Evolutionary conservation across 2,888 invertebrate genomes (phyloP), one percentile per base, ranked within the genome.

Genomic region (Diadromus collaris): DNA sequence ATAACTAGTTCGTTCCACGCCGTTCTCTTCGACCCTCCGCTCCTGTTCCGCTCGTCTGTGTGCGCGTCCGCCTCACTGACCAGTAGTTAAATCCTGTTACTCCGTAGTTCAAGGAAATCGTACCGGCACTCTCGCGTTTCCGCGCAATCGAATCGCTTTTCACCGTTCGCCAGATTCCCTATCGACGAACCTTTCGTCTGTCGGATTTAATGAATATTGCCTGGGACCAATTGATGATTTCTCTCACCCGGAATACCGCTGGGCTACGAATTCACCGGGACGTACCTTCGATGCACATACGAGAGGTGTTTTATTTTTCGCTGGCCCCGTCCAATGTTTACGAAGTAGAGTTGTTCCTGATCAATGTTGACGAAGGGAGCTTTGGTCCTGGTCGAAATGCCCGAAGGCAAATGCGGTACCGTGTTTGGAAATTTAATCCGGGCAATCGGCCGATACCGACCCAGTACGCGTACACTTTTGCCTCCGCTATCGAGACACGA

Each of bases 21-120:
- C 51, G 24, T 54, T 71, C 61, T 21, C 46, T 21, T 51, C 61
- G 63, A 63, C 19, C 63, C 29, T 46, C 38, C 10, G 13, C 29
- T 56, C 16, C 44, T 27, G 29, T 34, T 21, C 32, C 46, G 16
- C 34, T 48, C 13, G 38, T 63, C 44, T 13, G 41, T 63, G 44
- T 38, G 24, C 44, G 13, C 21, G 51, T 51, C 10, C 51, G 51
- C 21, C 51, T 29, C 63, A 2, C 27, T n/a, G 63, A 46, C 63
- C 63, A n/a, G 13, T 38, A 46, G 63, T 63, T 63, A 46, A 63
- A 63, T 63, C 27, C 29, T 46, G 63, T 63, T 63, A 27, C 44
- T 24, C 34, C 24, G 51, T 24, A 27, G 60, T 61, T 71, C 34
- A 6, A 48, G 34, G 48, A 38, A 61, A 61, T 71, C 61, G 48